Base-by-base conservation (phyloP, 1,140 invertebrate genomes). In the Alviniconcha marisindica region DNA sequence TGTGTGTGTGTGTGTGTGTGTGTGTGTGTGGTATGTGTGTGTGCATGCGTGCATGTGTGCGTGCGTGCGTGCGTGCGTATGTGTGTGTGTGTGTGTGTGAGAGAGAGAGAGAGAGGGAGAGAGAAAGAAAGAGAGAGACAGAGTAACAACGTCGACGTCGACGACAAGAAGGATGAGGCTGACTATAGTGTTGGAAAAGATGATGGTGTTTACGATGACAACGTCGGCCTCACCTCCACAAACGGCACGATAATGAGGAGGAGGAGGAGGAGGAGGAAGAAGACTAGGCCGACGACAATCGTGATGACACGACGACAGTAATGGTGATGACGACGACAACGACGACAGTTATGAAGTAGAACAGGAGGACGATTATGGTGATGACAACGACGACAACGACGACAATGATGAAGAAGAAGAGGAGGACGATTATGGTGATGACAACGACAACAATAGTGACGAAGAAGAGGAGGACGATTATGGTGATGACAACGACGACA, bases 111-210 rank as follows among this genome's bases (percentile, higher is more conserved):
- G n/a, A n/a, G n/a, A n/a, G n/a, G n/a, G n/a, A n/a, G n/a, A n/a
- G n/a, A n/a, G n/a, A n/a, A n/a, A n/a, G n/a, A n/a, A n/a, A n/a
- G n/a, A n/a, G n/a, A n/a, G n/a, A n/a, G n/a, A n/a, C n/a, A n/a
- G n/a, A n/a, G n/a, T n/a, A n/a, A n/a, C n/a, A n/a, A n/a, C n/a
- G n/a, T n/a, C n/a, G n/a, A n/a, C n/a, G n/a, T 31, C 7, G 33
- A 73, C 21, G 10, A 31, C 36, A n/a, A 12, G 31, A 36, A 71
- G 24, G 56, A 81, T 71, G 78, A 44, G 31, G 81, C 28, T 76
- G 81, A 82, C 48, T 66, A 82, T 74, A 33, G 44, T 77, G 28
- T 24, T 48, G 69, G 24, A 0, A 66, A 77, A 0, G 69, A 82
- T 0, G 69, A 77, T 51, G 81, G 42, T 82, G 81, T 14, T 77